Percentiles rank a stretch among this genome's conserved stretches.
Evolutionary conservation across 1,140 invertebrate species (phyloP).

Genomic region (Archivesica marissinica): DNA sequence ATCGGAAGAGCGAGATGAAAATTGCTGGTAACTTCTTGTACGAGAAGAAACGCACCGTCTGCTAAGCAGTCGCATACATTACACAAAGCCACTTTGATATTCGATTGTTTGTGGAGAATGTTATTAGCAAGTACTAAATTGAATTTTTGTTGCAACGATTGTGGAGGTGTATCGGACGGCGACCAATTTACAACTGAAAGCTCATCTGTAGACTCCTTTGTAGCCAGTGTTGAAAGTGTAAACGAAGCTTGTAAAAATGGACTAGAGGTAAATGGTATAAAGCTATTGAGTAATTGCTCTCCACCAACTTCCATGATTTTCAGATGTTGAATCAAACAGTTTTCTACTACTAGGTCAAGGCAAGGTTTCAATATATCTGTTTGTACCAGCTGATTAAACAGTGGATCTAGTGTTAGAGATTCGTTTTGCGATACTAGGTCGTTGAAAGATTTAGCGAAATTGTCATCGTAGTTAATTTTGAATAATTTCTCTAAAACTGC

Average conservation of each 20-base stretch:
- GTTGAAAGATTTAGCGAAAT: slow-evolving; percentile 58
- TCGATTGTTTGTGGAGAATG: slow-evolving; percentile 80
- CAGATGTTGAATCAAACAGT: slow-evolving; percentile 89
- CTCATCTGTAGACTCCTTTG: slow-evolving; percentile 73
- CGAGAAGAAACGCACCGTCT: slow-evolving; percentile 90
- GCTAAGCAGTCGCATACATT: slow-evolving; percentile 87
- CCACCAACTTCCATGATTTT: slow-evolving; percentile 90
- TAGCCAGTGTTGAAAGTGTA: slow-evolving; percentile 76
- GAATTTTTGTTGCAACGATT: slow-evolving; percentile 66
- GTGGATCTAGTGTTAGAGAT: slow-evolving; percentile 66
- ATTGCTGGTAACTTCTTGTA: slow-evolving; percentile 89
- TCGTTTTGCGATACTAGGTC: slow-evolving; percentile 53
- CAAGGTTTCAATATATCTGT: slow-evolving; percentile 75
- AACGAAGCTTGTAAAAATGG: slow-evolving; percentile 83
- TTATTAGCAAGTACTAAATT: slow-evolving; percentile 82
- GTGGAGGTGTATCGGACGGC: slow-evolving; percentile 60
- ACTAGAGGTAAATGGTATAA: slow-evolving; percentile 76
- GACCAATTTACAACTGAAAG: slow-evolving; percentile 78
- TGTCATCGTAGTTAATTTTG: slow-evolving; percentile 70
- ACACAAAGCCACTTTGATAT: slow-evolving; percentile 79
- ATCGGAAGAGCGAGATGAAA: slow-evolving; percentile 75
- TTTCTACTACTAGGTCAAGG: slow-evolving; percentile 90
- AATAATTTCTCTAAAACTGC: slow-evolving; percentile 45
- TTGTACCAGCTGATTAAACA: slow-evolving; percentile 68
- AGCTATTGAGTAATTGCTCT: slow-evolving; percentile 69